These are phyloP conservation scores for Camelus dromedarius DNA, from an alignment of 2,113 vertebrate species.

Conservation along the genomic window DNA sequence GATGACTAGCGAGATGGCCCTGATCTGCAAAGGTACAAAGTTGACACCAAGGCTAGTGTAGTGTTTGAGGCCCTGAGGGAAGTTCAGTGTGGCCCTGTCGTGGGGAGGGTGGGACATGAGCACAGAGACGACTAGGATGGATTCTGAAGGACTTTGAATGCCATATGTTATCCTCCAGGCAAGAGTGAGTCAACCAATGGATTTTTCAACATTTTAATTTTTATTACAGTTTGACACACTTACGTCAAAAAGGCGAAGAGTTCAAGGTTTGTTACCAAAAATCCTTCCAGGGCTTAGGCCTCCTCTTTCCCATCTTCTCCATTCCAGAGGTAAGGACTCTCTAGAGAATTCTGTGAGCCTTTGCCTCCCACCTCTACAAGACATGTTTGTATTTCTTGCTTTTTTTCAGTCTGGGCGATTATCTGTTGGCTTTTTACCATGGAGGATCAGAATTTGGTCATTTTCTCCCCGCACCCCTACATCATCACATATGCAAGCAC, in stretches of 20 bases:
- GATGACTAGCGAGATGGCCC: background rate
- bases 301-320: background rate
- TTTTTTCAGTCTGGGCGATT: background rate
- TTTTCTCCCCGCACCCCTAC: background rate
- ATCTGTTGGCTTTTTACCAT: background rate
- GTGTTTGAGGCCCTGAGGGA: background rate
- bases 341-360: background rate
- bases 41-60: too few species aligned
- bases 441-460: background rate
- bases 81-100: too few species aligned
- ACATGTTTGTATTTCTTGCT: background rate
- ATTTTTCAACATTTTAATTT: background rate
- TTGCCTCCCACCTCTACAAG: background rate
- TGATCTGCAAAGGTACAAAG: background rate
- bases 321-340: background rate
- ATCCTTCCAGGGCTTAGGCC: background rate
- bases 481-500: background rate
- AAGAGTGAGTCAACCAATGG: background rate
- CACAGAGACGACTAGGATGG: background rate
- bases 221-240: background rate
- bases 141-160: background rate
- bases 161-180: background rate
- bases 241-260: background rate
- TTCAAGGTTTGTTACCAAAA: background rate
- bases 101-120: background rate